Conservation (phyloP, 2,888 invertebrate species). For the Sarcophaga caerulescens region DNA sequence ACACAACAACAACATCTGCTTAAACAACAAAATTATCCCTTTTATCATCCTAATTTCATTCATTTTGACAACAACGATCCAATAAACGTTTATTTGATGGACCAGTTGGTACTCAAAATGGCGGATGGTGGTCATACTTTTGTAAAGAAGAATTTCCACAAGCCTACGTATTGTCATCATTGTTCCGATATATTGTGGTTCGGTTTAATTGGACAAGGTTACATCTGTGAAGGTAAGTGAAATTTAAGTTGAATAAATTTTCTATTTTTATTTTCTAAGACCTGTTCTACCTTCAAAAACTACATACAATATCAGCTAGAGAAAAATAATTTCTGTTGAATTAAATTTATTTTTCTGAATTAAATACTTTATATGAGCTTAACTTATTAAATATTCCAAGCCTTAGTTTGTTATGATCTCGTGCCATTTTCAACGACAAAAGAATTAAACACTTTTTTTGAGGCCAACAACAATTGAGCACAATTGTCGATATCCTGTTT, state of each 20-base stretch:
- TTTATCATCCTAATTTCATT: not conserved
- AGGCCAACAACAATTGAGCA: too few species aligned
- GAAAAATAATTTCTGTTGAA: too few species aligned
- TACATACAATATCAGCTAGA: not conserved
- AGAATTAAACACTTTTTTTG: too few species aligned
- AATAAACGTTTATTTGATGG: constrained; percentile 64
- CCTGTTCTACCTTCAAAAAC: not conserved
- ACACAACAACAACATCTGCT: constrained; percentile 28
- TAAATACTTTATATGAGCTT: too few species aligned
- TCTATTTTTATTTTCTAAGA: not conserved
- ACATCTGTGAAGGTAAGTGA: constrained; percentile 97
- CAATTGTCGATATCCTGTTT: too few species aligned
- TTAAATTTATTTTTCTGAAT: too few species aligned
- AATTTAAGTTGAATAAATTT: not conserved
- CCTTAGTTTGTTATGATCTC: too few species aligned
- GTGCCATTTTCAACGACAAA: too few species aligned
- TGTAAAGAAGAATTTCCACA: constrained; percentile 99
- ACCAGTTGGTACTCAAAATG: constrained; percentile 78
- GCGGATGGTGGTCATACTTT: constrained; percentile 95
- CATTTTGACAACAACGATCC: constrained; percentile 66
- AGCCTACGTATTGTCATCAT: constrained; percentile 99
- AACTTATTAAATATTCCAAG: too few species aligned
- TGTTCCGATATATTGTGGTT: constrained; percentile 99
- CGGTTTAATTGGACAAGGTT: constrained; percentile 99
- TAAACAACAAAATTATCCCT: constrained; percentile 17